Evolutionary conservation across 2,113 vertebrate genomes (phyloP).

Genomic region (Trochalopteron elliotii): DNA sequence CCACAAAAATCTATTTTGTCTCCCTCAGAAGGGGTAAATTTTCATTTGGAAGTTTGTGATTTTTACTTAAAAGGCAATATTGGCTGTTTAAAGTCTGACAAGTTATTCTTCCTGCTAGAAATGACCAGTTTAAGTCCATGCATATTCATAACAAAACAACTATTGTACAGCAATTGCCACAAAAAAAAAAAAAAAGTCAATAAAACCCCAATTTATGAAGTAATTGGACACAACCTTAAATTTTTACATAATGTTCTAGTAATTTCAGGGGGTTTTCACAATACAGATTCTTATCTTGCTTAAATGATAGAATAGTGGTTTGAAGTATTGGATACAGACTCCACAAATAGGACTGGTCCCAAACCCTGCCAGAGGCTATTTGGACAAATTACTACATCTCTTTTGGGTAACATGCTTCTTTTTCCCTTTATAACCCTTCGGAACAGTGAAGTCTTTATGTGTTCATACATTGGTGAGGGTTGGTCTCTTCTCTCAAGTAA

Average conservation of each 20-base stretch:
- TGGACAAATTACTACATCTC: neutral
- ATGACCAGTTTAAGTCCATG: neutral
- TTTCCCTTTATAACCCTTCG: neutral
- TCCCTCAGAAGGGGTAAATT: neutral
- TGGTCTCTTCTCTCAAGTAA: neutral
- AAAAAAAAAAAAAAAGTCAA: neutral
- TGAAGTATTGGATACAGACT: neutral
- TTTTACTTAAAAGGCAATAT: neutral
- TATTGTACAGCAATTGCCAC: neutral
- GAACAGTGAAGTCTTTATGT: neutral
- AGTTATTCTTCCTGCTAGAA: neutral
- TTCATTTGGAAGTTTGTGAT: neutral
- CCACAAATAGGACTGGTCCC: neutral
- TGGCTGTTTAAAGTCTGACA: neutral
- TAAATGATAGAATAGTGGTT: neutral
- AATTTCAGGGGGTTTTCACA: neutral
- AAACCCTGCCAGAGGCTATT: neutral
- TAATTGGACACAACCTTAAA: neutral
- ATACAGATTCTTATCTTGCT: neutral
- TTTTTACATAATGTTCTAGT: neutral
- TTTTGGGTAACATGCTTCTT: neutral
- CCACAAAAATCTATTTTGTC: neutral
- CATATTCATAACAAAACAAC: neutral
- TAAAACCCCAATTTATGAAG: neutral
- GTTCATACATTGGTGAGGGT: neutral